These are phyloP conservation scores for Vidua macroura DNA, from an alignment of 2,113 vertebrate species.

Conservation along the genomic window DNA sequence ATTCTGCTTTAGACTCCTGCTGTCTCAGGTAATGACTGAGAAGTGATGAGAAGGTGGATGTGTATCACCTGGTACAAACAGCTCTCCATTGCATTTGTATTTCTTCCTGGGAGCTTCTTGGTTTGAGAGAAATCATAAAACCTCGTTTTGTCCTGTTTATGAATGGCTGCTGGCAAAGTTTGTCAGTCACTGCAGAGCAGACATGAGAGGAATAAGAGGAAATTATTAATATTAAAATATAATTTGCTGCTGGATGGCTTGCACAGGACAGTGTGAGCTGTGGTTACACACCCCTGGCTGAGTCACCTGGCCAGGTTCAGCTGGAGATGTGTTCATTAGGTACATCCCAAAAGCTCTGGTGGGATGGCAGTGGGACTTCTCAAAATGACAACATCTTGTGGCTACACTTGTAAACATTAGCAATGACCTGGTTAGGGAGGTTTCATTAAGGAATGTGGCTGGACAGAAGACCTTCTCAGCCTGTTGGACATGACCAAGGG, in stretches of 20 bases:
- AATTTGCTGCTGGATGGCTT: neutral
- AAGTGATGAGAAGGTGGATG: neutral
- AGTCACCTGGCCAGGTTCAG: neutral
- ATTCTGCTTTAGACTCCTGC: rapidly evolving
- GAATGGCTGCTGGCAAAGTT: neutral
- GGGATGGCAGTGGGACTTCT: neutral
- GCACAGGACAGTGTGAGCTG: neutral
- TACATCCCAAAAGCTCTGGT: neutral
- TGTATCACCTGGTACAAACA: neutral
- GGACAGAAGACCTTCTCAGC: neutral
- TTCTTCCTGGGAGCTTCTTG: neutral
- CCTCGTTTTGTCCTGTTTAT: neutral
- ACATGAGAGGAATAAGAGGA: neutral
- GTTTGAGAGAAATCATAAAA: neutral
- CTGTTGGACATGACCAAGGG: neutral
- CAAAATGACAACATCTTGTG: neutral
- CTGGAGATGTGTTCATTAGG: neutral
- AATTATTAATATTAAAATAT: neutral
- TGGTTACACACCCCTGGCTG: neutral
- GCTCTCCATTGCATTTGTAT: rapidly evolving
- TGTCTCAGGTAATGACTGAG: neutral
- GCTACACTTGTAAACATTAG: neutral
- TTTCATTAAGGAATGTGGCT: neutral
- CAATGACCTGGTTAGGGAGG: rapidly evolving
- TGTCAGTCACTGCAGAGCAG: neutral